These are phyloP conservation scores for Brenthis hecate DNA, from an alignment of 2,888 invertebrate species.

Conservation along the genomic window DNA sequence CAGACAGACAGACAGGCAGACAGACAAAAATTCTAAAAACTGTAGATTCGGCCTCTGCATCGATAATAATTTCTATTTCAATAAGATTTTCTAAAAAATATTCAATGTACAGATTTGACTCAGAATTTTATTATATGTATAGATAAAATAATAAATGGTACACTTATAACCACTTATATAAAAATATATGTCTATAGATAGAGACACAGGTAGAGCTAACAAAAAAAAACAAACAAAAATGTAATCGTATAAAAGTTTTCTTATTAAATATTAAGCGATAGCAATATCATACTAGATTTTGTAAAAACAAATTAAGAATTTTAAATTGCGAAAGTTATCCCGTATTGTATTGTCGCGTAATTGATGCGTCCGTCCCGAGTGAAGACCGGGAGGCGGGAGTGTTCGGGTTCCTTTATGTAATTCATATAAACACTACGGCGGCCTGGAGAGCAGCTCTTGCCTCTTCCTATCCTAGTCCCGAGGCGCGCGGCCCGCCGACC, in stretches of 20 bases:
- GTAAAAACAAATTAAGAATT: neutral
- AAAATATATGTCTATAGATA: too few relatives aligned
- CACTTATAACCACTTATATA: neutral
- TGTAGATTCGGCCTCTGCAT: too few relatives aligned
- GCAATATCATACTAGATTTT: neutral
- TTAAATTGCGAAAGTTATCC: neutral
- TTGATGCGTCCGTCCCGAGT: slow-evolving; percentile 30
- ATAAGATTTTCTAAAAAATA: too few relatives aligned
- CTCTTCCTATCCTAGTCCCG: slow-evolving; percentile 55
- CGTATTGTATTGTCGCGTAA: slow-evolving; percentile 6
- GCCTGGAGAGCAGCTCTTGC: slow-evolving; percentile 31
- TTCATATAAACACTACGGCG: slow-evolving; percentile 27
- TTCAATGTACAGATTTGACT: too few relatives aligned
- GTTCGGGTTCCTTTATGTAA: slow-evolving; percentile 27
- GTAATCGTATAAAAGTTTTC: too few relatives aligned
- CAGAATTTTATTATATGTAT: too few relatives aligned
- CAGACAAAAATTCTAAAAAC: too few relatives aligned
- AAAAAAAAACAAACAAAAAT: too few relatives aligned
- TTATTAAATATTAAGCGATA: too few relatives aligned
- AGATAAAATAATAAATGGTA: neutral
- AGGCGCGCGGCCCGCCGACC: slow-evolving; percentile 58
- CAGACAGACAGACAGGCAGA: too few relatives aligned
- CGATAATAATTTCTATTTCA: too few relatives aligned
- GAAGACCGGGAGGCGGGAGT: slow-evolving; percentile 30
- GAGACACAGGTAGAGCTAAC: too few relatives aligned